These are phyloP conservation scores for Caenorhabditis briggsae DNA, from an alignment of 1,140 invertebrate genomes.

Conservation along the genomic window DNA sequence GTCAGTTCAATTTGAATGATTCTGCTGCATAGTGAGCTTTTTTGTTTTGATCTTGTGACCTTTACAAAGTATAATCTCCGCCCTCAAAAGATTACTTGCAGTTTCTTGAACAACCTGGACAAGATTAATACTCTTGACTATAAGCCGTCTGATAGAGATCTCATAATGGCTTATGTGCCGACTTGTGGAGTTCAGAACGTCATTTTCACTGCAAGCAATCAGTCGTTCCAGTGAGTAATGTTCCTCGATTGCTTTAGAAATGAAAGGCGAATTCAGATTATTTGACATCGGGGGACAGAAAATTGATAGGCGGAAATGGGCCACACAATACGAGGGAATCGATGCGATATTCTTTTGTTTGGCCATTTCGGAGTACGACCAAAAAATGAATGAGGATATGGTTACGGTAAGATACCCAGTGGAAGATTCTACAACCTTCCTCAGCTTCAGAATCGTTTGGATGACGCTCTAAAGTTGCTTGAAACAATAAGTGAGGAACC, in stretches of 20 bases:
- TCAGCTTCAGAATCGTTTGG: conserved; percentile 62
- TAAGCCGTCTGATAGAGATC: conserved; percentile 58
- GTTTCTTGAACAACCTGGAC: conserved; percentile 57
- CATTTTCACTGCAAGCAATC: conserved; percentile 60
- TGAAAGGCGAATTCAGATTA: conserved; percentile 46
- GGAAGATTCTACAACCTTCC: background rate
- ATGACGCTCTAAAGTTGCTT: conserved; percentile 56
- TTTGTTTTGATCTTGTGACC: conserved; percentile 2
- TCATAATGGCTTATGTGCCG: conserved; percentile 64
- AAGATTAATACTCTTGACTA: conserved; percentile 59
- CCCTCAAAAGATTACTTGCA: conserved; percentile 24
- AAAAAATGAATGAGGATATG: conserved; percentile 62
- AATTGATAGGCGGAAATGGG: conserved; percentile 66
- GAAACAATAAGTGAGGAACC: conserved; percentile 55
- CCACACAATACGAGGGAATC: conserved; percentile 62
- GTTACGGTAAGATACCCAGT: conserved; percentile 46
- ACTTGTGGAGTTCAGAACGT: conserved; percentile 66
- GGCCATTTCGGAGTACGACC: conserved; percentile 66
- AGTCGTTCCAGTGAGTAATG: conserved; percentile 63
- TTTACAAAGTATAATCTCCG: background rate
- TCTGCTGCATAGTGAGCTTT: conserved; percentile 64
- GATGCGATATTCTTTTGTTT: conserved; percentile 65
- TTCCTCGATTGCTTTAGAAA: background rate
- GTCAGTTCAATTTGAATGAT: conserved; percentile 65
- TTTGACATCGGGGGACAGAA: conserved; percentile 66